phyloP scores from a whole-genome alignment of 1,140 invertebrate genomes.

The Gonioctena quinquepunctata region DNA sequence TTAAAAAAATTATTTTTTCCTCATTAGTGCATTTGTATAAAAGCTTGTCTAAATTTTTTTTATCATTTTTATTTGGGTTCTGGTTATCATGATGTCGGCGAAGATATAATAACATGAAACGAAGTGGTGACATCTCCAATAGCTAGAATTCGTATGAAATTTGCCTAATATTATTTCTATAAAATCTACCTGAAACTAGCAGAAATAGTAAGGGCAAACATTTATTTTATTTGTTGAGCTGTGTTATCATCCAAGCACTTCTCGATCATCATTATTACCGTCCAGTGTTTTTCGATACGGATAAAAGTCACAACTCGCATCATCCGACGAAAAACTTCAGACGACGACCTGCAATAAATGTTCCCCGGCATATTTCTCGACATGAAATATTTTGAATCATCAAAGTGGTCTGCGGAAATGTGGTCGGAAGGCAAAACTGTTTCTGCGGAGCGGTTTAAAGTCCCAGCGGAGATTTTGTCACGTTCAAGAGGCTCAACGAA shows the following conservation, averaged over 20 bases:
- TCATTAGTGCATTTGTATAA: no score
- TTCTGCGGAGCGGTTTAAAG: conserved; percentile 33
- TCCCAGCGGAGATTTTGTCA: conserved; percentile 57
- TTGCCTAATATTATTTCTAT: no score
- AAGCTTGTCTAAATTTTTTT: no score
- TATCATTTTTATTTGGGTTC: no score
- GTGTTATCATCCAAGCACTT: background rate
- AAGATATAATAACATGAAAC: no score
- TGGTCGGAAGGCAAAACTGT: conserved; percentile 6
- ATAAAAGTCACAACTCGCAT: background rate
- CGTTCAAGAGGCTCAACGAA: conserved; percentile 48
- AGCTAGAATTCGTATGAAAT: no score
- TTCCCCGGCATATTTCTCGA: conserved; percentile 32
- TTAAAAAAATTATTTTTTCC: no score
- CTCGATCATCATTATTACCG: background rate
- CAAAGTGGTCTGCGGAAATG: conserved; percentile 19
- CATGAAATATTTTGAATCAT: conserved; percentile 35
- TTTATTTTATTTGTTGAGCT: no score
- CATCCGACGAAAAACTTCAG: background rate
- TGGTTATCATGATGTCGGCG: no score
- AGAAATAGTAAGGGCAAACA: no score
- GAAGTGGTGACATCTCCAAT: no score
- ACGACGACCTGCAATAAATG: conserved; percentile 26
- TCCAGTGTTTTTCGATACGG: background rate
- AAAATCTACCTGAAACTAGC: no score